Conservation (phyloP, 2,888 invertebrate genomes). For the Melanchra persicariae region DNA sequence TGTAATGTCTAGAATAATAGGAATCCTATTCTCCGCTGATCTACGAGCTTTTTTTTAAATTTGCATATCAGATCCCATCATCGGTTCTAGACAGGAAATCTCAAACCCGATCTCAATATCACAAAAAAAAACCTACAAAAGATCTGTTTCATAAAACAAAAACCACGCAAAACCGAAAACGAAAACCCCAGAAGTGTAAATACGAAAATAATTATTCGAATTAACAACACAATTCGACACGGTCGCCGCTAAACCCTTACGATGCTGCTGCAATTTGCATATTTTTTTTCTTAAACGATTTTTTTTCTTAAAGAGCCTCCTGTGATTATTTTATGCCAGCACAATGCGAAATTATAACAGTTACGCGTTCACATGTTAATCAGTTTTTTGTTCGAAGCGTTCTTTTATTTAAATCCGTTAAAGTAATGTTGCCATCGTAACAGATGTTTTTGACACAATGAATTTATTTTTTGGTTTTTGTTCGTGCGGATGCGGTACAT, state of each 20-base stretch:
- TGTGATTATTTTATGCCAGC: conserved; percentile 77
- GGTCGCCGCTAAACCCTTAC: conserved; percentile 71
- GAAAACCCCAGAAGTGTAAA: conserved; percentile 45
- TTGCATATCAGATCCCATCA: too few relatives aligned
- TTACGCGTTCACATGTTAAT: conserved; percentile 85
- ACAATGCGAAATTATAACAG: conserved; percentile 84
- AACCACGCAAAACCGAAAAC: neutral
- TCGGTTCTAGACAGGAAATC: too few relatives aligned
- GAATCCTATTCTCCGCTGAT: too few relatives aligned
- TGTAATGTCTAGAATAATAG: too few relatives aligned
- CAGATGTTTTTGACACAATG: conserved; percentile 72
- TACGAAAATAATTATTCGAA: conserved; percentile 68
- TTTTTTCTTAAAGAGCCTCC: conserved; percentile 74
- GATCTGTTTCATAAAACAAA: neutral
- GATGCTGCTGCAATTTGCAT: conserved; percentile 70
- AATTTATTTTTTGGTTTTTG: conserved; percentile 62
- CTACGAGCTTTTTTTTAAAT: too few relatives aligned
- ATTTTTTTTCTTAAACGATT: conserved; percentile 80
- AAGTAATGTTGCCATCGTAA: conserved; percentile 63
- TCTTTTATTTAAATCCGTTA: conserved; percentile 71
- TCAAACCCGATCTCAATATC: too few relatives aligned
- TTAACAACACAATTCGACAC: conserved; percentile 69
- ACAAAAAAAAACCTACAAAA: too few relatives aligned
- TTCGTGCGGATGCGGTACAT: conserved; percentile 27
- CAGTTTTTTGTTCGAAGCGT: conserved; percentile 78